These are phyloP conservation scores for Latheticus oryzae DNA, from an alignment of 2,888 invertebrate species.

Conservation along the genomic window DNA sequence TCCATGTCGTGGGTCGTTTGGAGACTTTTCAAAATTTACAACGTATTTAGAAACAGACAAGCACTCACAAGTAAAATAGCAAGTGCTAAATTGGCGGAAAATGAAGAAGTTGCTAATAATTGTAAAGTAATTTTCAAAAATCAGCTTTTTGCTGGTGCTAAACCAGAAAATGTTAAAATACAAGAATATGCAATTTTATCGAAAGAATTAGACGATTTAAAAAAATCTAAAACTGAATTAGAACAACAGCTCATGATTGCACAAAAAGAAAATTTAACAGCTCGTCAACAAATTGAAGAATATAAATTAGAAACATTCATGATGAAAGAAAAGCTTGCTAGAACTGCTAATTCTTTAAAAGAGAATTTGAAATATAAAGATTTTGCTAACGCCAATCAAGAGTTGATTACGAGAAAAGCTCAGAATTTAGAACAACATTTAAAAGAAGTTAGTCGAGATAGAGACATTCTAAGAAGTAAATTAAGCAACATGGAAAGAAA, in stretches of 20 bases:
- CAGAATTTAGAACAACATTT: constrained; percentile 32
- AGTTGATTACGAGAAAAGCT: constrained; percentile 23
- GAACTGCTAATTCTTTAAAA: constrained; percentile 21
- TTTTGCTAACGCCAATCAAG: constrained; percentile 28
- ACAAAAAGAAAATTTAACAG: constrained; percentile 26
- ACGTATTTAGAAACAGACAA: constrained; percentile 19
- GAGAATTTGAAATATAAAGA: constrained; percentile 34
- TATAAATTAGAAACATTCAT: constrained; percentile 30
- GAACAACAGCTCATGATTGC: constrained; percentile 20
- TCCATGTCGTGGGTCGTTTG: constrained; percentile 35
- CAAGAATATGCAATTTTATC: constrained; percentile 1
- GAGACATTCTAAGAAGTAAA: constrained; percentile 30
- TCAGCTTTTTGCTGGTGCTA: constrained; percentile 3
- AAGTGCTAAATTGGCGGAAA: not conserved
- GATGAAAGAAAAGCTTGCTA: constrained; percentile 34
- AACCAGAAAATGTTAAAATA: not conserved
- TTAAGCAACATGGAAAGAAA: constrained; percentile 30
- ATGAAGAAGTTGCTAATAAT: not conserved
- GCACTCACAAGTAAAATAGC: constrained; percentile 10
- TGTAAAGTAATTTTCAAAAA: constrained; percentile 28
- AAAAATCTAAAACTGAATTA: constrained; percentile 25
- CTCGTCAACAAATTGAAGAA: constrained; percentile 31
- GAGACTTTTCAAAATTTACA: constrained; percentile 28
- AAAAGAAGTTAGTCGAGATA: constrained; percentile 33
- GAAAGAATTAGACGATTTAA: constrained; percentile 22